A percentile compares a stretch with the other conserved stretches of the same genome.
These are phyloP conservation scores for Coreoperca whiteheadi DNA, from an alignment of 2,113 vertebrate species.

Conservation along the genomic window DNA sequence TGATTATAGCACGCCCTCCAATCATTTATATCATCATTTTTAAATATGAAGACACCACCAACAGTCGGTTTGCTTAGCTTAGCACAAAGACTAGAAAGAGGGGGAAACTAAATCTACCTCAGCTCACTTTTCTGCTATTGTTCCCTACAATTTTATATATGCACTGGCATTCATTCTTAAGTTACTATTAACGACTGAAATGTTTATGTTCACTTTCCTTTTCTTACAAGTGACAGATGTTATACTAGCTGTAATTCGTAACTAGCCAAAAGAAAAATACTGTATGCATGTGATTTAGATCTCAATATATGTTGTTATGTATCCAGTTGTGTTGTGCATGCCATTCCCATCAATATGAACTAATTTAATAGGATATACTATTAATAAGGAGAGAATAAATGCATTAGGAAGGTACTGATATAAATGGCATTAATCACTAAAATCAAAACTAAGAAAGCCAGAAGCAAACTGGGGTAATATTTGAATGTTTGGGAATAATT, in stretches of 20 bases:
- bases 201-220: background rate
- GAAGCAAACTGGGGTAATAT: background rate
- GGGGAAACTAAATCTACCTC: background rate
- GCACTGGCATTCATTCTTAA: background rate
- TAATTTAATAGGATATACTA: background rate
- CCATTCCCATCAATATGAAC: background rate
- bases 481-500: background rate
- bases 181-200: background rate
- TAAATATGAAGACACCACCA: background rate
- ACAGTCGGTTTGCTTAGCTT: background rate
- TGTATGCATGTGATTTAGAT: background rate
- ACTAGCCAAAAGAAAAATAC: background rate
- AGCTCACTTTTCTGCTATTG: background rate
- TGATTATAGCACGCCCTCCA: background rate
- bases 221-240: background rate
- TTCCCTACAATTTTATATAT: background rate
- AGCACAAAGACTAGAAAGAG: background rate
- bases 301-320: background rate
- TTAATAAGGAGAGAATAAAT: background rate
- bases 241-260: background rate
- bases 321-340: background rate
- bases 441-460: constrained; percentile 1
- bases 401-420: no score
- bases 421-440: background rate
- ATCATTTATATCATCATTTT: background rate